A percentile compares a stretch with the other conserved stretches of the same genome.
Conservation (phyloP, 2,797 vertebrate species). For the Astyanax mexicanus region DNA sequence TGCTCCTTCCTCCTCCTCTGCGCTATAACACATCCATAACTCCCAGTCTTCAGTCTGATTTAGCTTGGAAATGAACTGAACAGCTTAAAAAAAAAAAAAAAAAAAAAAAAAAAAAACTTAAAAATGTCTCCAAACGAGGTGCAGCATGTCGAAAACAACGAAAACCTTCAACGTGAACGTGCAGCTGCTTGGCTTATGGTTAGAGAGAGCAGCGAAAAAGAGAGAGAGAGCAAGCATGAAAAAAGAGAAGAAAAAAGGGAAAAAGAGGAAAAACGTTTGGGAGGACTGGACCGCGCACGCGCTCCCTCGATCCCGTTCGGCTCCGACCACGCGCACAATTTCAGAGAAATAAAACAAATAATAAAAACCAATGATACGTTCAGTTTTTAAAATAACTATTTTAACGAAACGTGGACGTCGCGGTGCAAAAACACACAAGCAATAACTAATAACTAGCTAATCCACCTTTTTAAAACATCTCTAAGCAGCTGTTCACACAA, state of each 20-base stretch:
- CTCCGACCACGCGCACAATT: conserved; percentile 27
- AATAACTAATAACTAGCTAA: no score
- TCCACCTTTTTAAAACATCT: no score
- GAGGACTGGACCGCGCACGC: conserved; percentile 52
- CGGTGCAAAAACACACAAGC: background rate
- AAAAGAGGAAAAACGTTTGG: conserved; percentile 35
- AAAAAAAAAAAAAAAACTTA: no score
- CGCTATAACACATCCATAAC: conserved; percentile 24
- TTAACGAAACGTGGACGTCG: no score
- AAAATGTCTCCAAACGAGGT: background rate
- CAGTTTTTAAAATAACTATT: background rate
- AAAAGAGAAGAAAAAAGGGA: conserved; percentile 6
- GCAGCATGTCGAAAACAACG: background rate
- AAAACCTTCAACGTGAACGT: background rate
- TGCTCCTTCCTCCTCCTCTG: background rate
- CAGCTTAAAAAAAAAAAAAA: no score
- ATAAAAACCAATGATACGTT: background rate
- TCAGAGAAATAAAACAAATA: no score
- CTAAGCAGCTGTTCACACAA: no score
- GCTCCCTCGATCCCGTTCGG: conserved; percentile 47
- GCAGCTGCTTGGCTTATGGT: background rate
- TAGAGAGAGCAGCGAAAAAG: conserved; percentile 27
- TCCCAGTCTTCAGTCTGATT: background rate
- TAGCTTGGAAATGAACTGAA: background rate
- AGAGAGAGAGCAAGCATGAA: conserved; percentile 34